A percentile compares a stretch with the other conserved stretches of the same genome.
These are phyloP conservation scores for Aphis gossypii DNA, from an alignment of 1,140 invertebrate genomes.

Conservation along the genomic window DNA sequence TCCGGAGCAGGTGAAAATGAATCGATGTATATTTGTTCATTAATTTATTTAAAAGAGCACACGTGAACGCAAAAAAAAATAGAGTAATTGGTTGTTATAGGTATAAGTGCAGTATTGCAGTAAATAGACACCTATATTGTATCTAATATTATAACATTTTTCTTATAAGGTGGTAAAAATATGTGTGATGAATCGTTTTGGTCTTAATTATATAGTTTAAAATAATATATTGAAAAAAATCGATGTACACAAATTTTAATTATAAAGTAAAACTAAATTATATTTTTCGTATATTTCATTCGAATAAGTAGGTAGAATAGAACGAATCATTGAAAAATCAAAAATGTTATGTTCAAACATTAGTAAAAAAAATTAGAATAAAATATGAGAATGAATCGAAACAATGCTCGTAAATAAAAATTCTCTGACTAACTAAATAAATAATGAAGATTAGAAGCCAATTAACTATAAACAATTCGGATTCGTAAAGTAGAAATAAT, in stretches of 20 bases:
- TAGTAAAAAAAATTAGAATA: background rate
- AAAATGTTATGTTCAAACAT: background rate
- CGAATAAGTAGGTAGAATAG: background rate
- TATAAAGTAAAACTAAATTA: background rate
- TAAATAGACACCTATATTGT: too few relatives aligned
- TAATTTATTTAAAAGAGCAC: background rate
- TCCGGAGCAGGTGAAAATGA: slow-evolving; percentile 11
- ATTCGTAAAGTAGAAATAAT: background rate
- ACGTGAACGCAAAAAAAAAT: background rate
- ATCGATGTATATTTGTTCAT: background rate
- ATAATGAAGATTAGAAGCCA: background rate
- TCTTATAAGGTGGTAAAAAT: background rate
- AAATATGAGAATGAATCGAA: background rate
- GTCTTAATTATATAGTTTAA: background rate
- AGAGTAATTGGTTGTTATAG: background rate
- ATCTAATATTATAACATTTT: background rate
- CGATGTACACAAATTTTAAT: background rate
- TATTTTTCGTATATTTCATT: background rate
- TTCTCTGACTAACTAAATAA: background rate
- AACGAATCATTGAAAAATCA: background rate
- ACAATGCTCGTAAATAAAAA: background rate
- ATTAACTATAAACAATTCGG: background rate
- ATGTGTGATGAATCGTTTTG: background rate
- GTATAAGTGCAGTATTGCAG: background rate
- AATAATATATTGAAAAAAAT: background rate